Evolutionary conservation across 2,797 vertebrate genomes (phyloP).

Genomic region (Lithobates sylvaticus): DNA sequence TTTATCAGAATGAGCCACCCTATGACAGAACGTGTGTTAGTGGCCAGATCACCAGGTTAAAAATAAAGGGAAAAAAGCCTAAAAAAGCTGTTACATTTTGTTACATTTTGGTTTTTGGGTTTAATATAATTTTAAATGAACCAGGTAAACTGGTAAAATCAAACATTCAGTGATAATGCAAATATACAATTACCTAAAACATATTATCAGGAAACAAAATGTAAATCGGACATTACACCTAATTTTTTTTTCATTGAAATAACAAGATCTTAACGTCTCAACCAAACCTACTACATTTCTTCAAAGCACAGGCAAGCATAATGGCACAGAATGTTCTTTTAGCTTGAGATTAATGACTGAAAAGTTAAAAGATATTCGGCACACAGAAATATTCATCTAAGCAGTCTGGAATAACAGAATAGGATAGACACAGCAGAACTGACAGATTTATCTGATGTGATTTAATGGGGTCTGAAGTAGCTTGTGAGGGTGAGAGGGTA

Average conservation of each 20-base stretch:
- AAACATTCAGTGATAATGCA: not conserved
- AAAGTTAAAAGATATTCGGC: constrained; percentile 20
- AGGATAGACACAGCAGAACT: constrained; percentile 15
- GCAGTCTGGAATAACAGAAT: constrained; percentile 20
- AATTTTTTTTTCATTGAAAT: not conserved
- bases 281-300: not conserved
- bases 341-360: constrained; percentile 20
- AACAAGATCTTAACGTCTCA: not conserved
- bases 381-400: constrained; percentile 24
- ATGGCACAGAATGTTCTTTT: not conserved
- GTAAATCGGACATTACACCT: not conserved
- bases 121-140: too few species aligned
- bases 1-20: too few species aligned
- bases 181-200: not conserved
- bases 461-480: constrained; percentile 38
- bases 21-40: too few species aligned
- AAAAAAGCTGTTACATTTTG: too few species aligned
- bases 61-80: too few species aligned
- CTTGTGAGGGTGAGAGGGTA: constrained; percentile 12
- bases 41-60: too few species aligned
- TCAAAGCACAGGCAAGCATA: not conserved
- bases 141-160: not conserved
- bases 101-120: too few species aligned
- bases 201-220: not conserved
- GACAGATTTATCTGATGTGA: constrained; percentile 41